These are phyloP conservation scores for Brachylomia viminalis DNA, from an alignment of 2,888 invertebrate genomes.

Conservation along the genomic window DNA sequence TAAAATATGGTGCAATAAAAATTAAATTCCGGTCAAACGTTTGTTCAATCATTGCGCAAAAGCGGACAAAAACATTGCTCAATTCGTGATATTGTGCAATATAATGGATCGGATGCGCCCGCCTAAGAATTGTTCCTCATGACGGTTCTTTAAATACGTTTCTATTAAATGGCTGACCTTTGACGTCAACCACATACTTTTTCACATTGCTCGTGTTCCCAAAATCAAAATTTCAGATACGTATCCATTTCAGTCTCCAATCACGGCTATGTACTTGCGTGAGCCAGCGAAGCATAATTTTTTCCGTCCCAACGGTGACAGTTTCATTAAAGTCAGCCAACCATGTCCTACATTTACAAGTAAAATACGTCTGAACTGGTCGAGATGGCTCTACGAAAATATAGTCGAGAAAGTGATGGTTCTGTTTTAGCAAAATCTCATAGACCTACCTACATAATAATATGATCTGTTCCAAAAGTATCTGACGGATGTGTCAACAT, in stretches of 20 bases:
- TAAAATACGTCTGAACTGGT: conserved; percentile 63
- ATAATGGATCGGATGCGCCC: too few relatives aligned
- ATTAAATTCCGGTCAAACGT: too few relatives aligned
- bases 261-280: conserved; percentile 52
- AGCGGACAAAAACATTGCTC: too few relatives aligned
- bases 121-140: neutral
- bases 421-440: neutral
- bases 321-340: conserved; percentile 68
- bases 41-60: too few relatives aligned
- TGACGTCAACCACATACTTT: neutral
- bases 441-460: too few relatives aligned
- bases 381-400: conserved; percentile 53
- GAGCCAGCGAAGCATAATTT: conserved; percentile 59
- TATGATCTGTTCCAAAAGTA: too few relatives aligned
- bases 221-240: conserved; percentile 41
- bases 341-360: conserved; percentile 68
- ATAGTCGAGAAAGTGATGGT: conserved; percentile 27
- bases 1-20: too few relatives aligned
- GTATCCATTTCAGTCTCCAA: conserved; percentile 49
- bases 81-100: too few relatives aligned
- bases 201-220: neutral
- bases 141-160: neutral
- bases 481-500: too few relatives aligned
- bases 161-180: neutral
- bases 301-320: conserved; percentile 69